phyloP scores from a whole-genome alignment of 2,113 vertebrate genomes.

The Caloenas nicobarica region DNA sequence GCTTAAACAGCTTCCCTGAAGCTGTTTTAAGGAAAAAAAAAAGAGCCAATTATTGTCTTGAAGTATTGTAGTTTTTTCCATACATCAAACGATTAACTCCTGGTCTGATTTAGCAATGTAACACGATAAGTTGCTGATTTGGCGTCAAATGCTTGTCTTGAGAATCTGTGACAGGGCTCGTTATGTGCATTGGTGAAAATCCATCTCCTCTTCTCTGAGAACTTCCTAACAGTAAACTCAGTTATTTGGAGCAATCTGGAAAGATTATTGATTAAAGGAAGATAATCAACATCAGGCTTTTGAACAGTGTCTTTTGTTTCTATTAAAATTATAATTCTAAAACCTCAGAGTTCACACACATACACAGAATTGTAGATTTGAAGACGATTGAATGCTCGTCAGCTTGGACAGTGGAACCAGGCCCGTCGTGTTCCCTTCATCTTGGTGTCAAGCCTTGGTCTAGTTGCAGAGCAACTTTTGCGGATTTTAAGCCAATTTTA shows the following conservation, averaged over 20 bases:
- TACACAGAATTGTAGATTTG: neutral
- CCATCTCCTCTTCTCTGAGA: neutral
- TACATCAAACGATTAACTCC: neutral
- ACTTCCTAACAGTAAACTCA: too few species aligned
- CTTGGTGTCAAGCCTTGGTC: neutral
- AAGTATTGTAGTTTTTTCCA: neutral
- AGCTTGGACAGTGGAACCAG: fast-evolving
- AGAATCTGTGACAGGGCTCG: neutral
- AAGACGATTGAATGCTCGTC: neutral
- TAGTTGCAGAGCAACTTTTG: neutral
- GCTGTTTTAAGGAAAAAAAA: neutral
- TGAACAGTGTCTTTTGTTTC: neutral
- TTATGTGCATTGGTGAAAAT: fast-evolving
- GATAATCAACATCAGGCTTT: neutral
- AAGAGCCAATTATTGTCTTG: neutral
- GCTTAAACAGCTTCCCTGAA: neutral
- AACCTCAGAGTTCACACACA: neutral
- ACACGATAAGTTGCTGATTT: neutral
- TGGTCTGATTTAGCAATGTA: neutral
- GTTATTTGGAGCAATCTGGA: neutral
- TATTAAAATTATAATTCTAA: neutral
- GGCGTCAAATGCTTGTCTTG: neutral
- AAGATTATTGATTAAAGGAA: neutral
- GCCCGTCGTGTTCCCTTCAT: fast-evolving
- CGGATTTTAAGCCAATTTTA: neutral